Evolutionary conservation across 2,888 invertebrate genomes (phyloP).

Genomic region (Sussaba pulchella): DNA sequence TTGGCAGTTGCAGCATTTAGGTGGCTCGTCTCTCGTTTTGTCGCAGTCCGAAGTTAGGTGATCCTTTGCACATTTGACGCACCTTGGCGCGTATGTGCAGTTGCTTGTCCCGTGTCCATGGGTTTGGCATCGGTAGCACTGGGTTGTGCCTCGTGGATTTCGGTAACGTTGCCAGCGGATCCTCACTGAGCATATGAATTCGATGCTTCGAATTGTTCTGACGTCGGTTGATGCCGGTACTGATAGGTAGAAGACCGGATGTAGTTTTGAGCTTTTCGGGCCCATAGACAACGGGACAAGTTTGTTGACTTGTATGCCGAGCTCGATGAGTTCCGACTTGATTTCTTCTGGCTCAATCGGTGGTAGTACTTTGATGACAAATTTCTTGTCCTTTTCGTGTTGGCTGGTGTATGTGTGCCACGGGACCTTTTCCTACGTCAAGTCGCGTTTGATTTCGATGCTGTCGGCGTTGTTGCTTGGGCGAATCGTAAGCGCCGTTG

Average conservation of each 20-base stretch:
- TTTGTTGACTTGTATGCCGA: background rate
- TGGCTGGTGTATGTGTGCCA: background rate
- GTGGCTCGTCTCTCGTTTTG: background rate
- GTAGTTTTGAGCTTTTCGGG: background rate
- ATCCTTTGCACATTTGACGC: slow-evolving; percentile 26
- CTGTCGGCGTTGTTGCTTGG: background rate
- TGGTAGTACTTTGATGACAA: slow-evolving; percentile 3
- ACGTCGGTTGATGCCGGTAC: slow-evolving; percentile 5
- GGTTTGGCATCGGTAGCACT: slow-evolving; percentile 62
- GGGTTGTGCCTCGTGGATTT: slow-evolving; percentile 52
- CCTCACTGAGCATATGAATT: background rate
- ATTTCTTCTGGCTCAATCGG: background rate
- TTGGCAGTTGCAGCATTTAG: slow-evolving; percentile 23
- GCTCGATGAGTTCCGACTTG: background rate
- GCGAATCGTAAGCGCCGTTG: background rate
- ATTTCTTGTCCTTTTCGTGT: background rate
- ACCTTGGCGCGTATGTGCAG: slow-evolving; percentile 42
- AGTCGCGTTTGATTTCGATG: background rate
- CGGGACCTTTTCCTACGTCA: background rate
- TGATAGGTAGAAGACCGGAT: background rate
- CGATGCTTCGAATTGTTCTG: background rate
- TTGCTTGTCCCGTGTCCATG: slow-evolving; percentile 38
- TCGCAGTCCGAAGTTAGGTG: slow-evolving; percentile 26
- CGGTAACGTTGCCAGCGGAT: slow-evolving; percentile 56
- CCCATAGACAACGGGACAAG: background rate